These are phyloP conservation scores for Hepsetus odoe DNA, from an alignment of 2,113 vertebrate genomes.

Conservation along the genomic window DNA sequence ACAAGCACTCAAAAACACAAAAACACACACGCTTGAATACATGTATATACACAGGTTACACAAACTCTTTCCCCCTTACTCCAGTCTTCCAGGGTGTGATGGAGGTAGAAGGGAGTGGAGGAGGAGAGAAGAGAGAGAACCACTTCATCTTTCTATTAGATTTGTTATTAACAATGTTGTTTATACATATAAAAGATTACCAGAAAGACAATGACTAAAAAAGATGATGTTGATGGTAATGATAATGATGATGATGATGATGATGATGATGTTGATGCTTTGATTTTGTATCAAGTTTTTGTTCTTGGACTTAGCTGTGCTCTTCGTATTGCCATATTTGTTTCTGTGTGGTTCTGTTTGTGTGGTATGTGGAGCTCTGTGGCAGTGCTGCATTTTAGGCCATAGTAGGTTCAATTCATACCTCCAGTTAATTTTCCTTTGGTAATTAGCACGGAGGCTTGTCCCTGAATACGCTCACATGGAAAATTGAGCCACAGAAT, in stretches of 20 bases:
- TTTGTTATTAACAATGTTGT: slow-evolving; percentile 63
- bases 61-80: slow-evolving; percentile 36
- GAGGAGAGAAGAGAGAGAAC: slow-evolving; percentile 68
- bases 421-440: slow-evolving; percentile 12
- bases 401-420: slow-evolving; percentile 33
- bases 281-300: slow-evolving; percentile 48
- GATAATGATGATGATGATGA: slow-evolving; percentile 35
- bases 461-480: not conserved
- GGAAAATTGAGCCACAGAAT: not conserved
- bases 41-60: slow-evolving; percentile 12
- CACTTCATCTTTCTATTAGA: slow-evolving; percentile 68
- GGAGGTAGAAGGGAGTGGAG: slow-evolving; percentile 65
- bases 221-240: slow-evolving; percentile 41
- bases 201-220: slow-evolving; percentile 46
- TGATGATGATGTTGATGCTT: slow-evolving; percentile 56
- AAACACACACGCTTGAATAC: not conserved
- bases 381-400: slow-evolving; percentile 57
- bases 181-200: slow-evolving; percentile 39
- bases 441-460: slow-evolving; percentile 25
- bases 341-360: slow-evolving; percentile 49
- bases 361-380: slow-evolving; percentile 65
- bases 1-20: not conserved
- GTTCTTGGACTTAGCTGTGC: slow-evolving; percentile 51
- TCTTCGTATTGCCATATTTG: slow-evolving; percentile 56
- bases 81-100: slow-evolving; percentile 74